These are phyloP conservation scores for Galagoides demidoff DNA, from an alignment of 2,797 vertebrate genomes.

Conservation along the genomic window DNA sequence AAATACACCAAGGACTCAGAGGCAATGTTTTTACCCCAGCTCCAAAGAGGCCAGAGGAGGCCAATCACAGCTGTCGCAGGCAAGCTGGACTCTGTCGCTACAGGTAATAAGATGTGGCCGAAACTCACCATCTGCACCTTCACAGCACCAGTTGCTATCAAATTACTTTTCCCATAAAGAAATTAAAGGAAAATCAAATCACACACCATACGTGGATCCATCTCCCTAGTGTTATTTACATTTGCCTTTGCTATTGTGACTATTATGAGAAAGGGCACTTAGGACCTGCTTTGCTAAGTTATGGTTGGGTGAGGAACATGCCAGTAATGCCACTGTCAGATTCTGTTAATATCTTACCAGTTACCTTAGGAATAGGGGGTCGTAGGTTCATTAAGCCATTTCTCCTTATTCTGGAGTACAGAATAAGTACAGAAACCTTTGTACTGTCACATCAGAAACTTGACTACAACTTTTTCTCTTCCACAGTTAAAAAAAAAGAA, in stretches of 20 bases:
- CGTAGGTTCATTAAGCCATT: neutral
- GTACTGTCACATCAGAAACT: no score
- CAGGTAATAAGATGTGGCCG: constrained; percentile 82
- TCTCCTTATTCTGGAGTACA: neutral
- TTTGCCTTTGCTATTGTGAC: constrained; percentile 55
- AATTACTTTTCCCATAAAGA: constrained; percentile 82
- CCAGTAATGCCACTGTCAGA: neutral
- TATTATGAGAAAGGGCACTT: constrained; percentile 45
- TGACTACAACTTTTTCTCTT: no score
- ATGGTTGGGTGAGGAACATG: neutral
- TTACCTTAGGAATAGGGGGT: neutral
- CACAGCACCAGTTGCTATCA: constrained; percentile 76
- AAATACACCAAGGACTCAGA: constrained; percentile 56
- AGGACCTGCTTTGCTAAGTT: neutral
- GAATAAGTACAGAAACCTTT: no score
- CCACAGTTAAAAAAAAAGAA: neutral
- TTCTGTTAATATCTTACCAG: neutral
- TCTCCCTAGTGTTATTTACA: constrained; percentile 69
- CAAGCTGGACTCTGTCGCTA: constrained; percentile 69
- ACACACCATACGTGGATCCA: constrained; percentile 65
- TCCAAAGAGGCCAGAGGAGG: constrained; percentile 52
- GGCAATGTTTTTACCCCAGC: constrained; percentile 67
- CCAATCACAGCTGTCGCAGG: constrained; percentile 77
- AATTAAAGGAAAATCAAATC: constrained; percentile 85
- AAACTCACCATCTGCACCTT: constrained; percentile 76